These are phyloP conservation scores for Drosophila leonis DNA, from an alignment of 2,888 invertebrate species.

Conservation along the genomic window DNA sequence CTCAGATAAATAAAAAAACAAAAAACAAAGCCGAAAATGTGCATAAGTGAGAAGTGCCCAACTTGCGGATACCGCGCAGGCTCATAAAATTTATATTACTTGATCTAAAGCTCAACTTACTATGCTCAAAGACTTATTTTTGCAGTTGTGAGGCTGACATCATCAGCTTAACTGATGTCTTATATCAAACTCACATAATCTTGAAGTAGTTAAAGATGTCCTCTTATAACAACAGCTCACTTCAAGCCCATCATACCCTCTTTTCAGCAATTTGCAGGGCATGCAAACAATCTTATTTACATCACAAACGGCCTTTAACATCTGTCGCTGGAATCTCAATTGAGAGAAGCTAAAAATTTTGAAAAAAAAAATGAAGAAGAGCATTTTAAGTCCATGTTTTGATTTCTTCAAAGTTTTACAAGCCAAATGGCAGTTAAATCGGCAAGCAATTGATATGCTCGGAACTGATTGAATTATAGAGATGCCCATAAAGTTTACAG, in stretches of 20 bases:
- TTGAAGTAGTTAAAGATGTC: too few species aligned
- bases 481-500: background rate
- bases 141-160: too few species aligned
- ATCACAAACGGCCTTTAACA: constrained; percentile 21
- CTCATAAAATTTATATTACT: background rate
- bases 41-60: background rate
- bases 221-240: background rate
- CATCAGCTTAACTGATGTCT: background rate
- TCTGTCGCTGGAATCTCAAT: constrained; percentile 44
- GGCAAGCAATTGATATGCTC: constrained; percentile 4
- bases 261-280: background rate
- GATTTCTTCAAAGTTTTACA: constrained; percentile 34
- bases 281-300: constrained; percentile 23
- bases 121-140: background rate
- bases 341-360: constrained; percentile 27
- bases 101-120: too few species aligned
- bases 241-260: background rate
- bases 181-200: too few species aligned
- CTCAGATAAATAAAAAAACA: constrained; percentile 3
- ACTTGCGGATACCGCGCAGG: background rate
- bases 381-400: constrained; percentile 44
- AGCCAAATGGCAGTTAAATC: constrained; percentile 20
- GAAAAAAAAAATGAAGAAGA: constrained; percentile 24
- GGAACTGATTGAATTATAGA: constrained; percentile 19
- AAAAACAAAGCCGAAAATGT: background rate